A percentile compares a stretch with the other conserved stretches of the same genome.
These are phyloP conservation scores for Protonibea diacanthus DNA, from an alignment of 2,797 vertebrate genomes.

Conservation along the genomic window DNA sequence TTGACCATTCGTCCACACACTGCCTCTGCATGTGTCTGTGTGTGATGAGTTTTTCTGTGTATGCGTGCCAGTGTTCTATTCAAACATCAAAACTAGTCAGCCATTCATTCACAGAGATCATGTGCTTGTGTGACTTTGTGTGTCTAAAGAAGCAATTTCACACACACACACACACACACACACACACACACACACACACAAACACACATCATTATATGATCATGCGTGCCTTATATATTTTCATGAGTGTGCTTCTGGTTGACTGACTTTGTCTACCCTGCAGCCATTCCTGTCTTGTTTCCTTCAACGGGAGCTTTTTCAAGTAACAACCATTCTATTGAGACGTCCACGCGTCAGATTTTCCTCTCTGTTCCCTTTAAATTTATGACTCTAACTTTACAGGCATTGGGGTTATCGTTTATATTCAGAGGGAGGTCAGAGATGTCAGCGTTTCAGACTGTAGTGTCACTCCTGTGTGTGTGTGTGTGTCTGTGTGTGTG, in stretches of 20 bases:
- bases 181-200: constrained; percentile 48
- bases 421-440: constrained; percentile 22
- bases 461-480: constrained; percentile 26
- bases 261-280: constrained; percentile 30
- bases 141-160: constrained; percentile 47
- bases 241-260: constrained; percentile 34
- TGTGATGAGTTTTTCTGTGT: constrained; percentile 34
- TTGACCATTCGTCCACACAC: constrained; percentile 47
- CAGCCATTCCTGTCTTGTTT: constrained; percentile 32
- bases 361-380: constrained; percentile 5
- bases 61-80: constrained; percentile 45
- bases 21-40: constrained; percentile 35
- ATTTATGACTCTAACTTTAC: neutral
- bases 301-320: neutral
- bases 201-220: constrained; percentile 45
- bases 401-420: neutral
- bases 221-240: constrained; percentile 30
- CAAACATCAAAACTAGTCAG: constrained; percentile 38
- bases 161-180: constrained; percentile 19
- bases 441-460: constrained; percentile 42
- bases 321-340: constrained; percentile 4
- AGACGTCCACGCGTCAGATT: constrained; percentile 31
- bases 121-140: constrained; percentile 35
- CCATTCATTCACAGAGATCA: constrained; percentile 52
- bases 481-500: constrained; percentile 29